Evolutionary conservation across 2,797 vertebrate species (phyloP).

Genomic region (Otolemur crassicaudatus): DNA sequence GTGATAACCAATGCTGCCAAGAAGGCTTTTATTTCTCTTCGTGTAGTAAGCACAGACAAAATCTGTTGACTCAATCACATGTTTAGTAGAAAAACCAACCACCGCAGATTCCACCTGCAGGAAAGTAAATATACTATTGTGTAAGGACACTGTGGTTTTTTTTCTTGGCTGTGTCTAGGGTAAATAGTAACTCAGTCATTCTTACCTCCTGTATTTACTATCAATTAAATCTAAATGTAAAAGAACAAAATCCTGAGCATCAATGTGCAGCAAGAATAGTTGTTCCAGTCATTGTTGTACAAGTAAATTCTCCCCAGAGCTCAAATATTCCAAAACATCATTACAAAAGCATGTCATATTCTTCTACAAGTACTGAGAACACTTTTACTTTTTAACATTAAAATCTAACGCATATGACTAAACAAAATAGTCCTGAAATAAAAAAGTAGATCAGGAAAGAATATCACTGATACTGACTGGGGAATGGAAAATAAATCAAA

Average conservation of each 20-base stretch:
- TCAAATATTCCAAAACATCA: not conserved
- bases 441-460: not conserved
- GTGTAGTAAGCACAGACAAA: not conserved
- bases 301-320: not conserved
- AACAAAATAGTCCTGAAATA: not conserved
- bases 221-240: not conserved
- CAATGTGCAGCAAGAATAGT: not conserved
- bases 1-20: slow-evolving; percentile 1
- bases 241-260: not conserved
- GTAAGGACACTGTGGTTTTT: not conserved
- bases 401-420: not conserved
- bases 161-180: not conserved
- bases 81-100: slow-evolving; percentile 29
- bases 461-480: not conserved
- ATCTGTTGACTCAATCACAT: not conserved
- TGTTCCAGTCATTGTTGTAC: not conserved
- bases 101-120: slow-evolving; percentile 25
- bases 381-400: not conserved
- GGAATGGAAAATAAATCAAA: not conserved
- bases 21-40: slow-evolving; percentile 13
- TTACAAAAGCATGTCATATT: not conserved
- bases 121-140: slow-evolving; percentile 25
- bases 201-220: not conserved
- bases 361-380: not conserved
- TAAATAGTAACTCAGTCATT: slow-evolving; percentile 6